Base-by-base conservation (phyloP, 2,797 vertebrate genomes). In the Thamnophis elegans region DNA sequence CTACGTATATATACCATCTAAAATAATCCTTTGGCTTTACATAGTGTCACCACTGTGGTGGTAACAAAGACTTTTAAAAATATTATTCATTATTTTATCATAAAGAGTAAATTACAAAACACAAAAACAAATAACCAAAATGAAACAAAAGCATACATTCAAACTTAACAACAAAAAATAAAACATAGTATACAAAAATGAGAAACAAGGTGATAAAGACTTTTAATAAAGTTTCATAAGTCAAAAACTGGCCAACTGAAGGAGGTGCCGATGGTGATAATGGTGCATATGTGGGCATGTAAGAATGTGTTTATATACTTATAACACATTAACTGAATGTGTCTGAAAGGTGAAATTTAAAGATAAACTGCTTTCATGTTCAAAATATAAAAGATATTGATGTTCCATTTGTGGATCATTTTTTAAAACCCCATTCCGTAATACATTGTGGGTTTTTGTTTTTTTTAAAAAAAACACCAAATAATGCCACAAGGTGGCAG, bases 401-500 rank as follows among this genome's bases (percentile, higher is more conserved):
- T 85, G 55, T 73, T 51, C 26, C 92, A 58, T 92, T 47, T 65
- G 18, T 32, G 62, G 82, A 13, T 0, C 0, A 32, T 59, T 93
- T 94, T 59, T 94, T 59, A 4, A 32, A 73, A 73, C 89, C n/a
- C 20, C 78, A 0, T 90, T 93, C 88, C 1, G 51, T 1, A 42
- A 59, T 32, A 28, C 8, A 5, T 13, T 65, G 62, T 91, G 42
- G 42, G 32, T n/a, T n/a, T n/a, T n/a, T 42, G 42, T 22, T 47
- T 14, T 95, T 95, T 90, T 90, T 47, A 16, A 56, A 56, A 42
- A 56, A 59, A n/a, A 53, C 32, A 42, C 14, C 32, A 20, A 26
- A 0, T 22, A 92, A 0, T 0, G 95, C 97, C 97, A 98, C 96
- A 94, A 97, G 97, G 91, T 97, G 97, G 97, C 97, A 97, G 96